Conservation (phyloP, 2,797 vertebrate species). For the Gymnopithys bicolor region DNA sequence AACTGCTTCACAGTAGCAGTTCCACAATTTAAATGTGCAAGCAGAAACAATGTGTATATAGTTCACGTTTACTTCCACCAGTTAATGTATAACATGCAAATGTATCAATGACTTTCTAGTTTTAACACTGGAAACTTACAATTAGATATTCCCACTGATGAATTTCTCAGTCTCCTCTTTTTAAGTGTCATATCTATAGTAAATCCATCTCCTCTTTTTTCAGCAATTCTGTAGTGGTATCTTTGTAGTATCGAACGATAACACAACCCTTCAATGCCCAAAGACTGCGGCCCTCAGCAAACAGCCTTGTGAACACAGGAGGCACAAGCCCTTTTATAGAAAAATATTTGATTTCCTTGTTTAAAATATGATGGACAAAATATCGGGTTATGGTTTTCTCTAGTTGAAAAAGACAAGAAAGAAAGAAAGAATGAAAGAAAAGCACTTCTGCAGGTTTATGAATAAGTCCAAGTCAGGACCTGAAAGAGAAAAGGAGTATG, state of each 20-base stretch:
- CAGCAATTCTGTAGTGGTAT: slow-evolving; percentile 68
- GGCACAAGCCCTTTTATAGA: slow-evolving; percentile 82
- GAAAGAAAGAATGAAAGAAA: background rate
- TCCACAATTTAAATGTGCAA: background rate
- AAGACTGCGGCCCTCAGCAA: slow-evolving; percentile 96
- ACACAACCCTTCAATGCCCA: slow-evolving; percentile 95
- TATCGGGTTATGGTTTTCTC: background rate
- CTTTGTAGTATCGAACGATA: slow-evolving; percentile 79
- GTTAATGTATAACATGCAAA: background rate
- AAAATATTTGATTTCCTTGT: slow-evolving; percentile 76
- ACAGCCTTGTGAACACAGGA: slow-evolving; percentile 90
- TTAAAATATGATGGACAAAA: background rate
- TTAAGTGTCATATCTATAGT: slow-evolving; percentile 62
- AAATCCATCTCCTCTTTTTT: slow-evolving; percentile 68
- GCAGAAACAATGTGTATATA: background rate
- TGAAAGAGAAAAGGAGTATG: background rate
- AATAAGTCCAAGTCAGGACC: background rate
- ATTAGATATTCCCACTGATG: background rate
- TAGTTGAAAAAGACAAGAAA: background rate
- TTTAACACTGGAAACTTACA: background rate
- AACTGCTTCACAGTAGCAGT: background rate
- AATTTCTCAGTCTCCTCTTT: slow-evolving; percentile 74
- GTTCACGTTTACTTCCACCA: background rate
- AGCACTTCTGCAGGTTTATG: fast-evolving
- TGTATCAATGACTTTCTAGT: background rate